Percentiles rank a stretch among this genome's conserved stretches.
Evolutionary conservation across 2,113 vertebrate species (phyloP).

Genomic region (Melozone crissalis): DNA sequence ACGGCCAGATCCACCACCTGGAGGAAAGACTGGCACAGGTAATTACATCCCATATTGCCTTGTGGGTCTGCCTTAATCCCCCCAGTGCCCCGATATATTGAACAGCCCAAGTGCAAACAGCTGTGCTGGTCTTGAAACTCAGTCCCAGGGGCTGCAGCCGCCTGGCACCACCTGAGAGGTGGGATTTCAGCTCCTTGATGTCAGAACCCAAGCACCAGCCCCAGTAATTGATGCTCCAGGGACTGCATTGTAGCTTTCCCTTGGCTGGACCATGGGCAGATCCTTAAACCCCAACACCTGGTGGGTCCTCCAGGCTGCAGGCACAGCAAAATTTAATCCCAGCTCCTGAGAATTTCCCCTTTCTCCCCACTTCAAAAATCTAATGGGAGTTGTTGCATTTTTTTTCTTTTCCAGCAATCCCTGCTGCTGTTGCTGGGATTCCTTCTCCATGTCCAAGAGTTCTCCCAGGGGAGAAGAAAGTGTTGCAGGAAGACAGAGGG

Average conservation of each 20-base stretch:
- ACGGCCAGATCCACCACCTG: neutral
- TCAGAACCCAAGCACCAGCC: neutral
- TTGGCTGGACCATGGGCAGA: neutral
- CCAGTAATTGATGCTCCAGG: neutral
- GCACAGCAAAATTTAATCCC: neutral
- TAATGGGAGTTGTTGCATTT: neutral
- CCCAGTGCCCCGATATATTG: neutral
- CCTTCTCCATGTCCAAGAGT: neutral
- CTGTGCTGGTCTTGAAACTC: neutral
- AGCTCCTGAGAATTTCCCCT: neutral
- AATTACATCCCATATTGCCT: neutral
- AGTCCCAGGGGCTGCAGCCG: neutral
- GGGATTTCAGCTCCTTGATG: neutral
- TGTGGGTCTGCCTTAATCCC: neutral
- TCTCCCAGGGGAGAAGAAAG: neutral
- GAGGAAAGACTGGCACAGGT: conserved; percentile 35
- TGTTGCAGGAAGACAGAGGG: neutral
- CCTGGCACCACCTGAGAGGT: neutral
- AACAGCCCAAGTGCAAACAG: neutral
- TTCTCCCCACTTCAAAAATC: neutral
- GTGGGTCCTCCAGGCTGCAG: neutral
- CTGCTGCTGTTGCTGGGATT: conserved; percentile 9
- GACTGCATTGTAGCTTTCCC: neutral
- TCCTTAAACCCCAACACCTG: neutral
- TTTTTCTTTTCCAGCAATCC: neutral